Base-by-base conservation (phyloP, 2,888 invertebrate genomes). In the Stegana nigrithorax region DNA sequence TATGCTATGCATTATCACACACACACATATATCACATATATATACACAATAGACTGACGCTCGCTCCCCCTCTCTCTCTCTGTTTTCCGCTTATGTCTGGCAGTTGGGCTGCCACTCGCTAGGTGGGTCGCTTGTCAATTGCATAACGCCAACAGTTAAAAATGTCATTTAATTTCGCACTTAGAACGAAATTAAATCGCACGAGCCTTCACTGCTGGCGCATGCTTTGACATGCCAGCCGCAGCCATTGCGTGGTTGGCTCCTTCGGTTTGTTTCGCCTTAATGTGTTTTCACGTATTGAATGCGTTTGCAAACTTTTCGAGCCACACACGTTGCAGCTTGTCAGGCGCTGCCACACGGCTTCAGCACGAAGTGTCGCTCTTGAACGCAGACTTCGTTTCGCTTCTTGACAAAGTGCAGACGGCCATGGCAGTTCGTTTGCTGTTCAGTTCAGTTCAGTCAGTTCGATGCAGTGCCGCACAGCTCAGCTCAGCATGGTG, bases 151-250 rank as follows among this genome's bases (percentile, higher is more conserved):
- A 32, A 19, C 12, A n/a, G 8, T 29, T 29, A 62, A 60, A 66
- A 50, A 27, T 44, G 42, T 65, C 71, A 71, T 72, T 78, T 73
- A 63, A 69, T 67, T 68, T 70, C 58, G 66, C 68, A 74, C 73
- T 78, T 74, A 74, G 74, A 78, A 73, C 74, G 78, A 74, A 78
- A 78, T 75, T 76, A 74, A 73, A 75, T 75, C 74, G 75, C 71
- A 77, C 67, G 71, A 77, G 67, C 66, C 63, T 76, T 75, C 73
- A 68, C 71, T 75, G 76, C n/a, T n/a, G n/a, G n/a, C n/a, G n/a
- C n/a, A n/a, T n/a, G n/a, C n/a, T n/a, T n/a, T n/a, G n/a, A n/a
- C n/a, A n/a, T n/a, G n/a, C 67, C 70, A 68, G n/a, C 62, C 61
- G 63, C 62, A 23, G 69, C 51, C 29, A 58, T 62, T 60, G 55